Percentiles rank a stretch among this genome's conserved stretches.
phyloP scores from a whole-genome alignment of 1,140 invertebrate species.

The Popillia japonica region DNA sequence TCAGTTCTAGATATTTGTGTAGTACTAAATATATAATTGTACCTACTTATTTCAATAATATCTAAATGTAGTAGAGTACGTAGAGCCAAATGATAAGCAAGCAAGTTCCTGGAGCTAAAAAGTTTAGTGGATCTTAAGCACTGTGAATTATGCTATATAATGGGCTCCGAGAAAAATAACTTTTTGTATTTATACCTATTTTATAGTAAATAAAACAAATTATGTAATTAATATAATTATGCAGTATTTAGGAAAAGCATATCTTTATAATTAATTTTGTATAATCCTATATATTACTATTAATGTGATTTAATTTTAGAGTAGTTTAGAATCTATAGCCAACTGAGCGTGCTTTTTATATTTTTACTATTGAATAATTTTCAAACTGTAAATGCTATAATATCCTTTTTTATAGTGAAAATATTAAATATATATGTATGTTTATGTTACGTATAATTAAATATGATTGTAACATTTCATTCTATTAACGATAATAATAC shows the following conservation, averaged over 20 bases:
- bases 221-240: conserved; percentile 1
- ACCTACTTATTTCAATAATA: conserved; percentile 20
- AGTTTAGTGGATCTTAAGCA: not conserved
- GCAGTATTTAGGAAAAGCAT: conserved; percentile 28
- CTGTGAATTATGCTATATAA: not conserved
- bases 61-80: conserved; percentile 13
- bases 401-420: conserved; percentile 7
- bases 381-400: not conserved
- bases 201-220: conserved; percentile 11
- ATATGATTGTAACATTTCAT: not conserved
- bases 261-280: not conserved
- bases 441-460: not conserved
- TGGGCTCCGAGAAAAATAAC: not conserved
- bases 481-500: too few species aligned
- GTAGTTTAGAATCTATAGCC: not conserved
- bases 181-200: conserved; percentile 26
- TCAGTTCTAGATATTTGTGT: conserved; percentile 15
- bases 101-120: not conserved
- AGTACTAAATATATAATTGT: conserved; percentile 28
- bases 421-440: not conserved
- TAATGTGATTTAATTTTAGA: conserved; percentile 4
- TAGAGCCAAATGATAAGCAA: not conserved
- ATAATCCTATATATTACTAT: not conserved
- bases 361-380: conserved; percentile 8
- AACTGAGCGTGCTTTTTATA: not conserved